Conservation (phyloP, 2,888 invertebrate species). For the Tortricodes alternella region DNA sequence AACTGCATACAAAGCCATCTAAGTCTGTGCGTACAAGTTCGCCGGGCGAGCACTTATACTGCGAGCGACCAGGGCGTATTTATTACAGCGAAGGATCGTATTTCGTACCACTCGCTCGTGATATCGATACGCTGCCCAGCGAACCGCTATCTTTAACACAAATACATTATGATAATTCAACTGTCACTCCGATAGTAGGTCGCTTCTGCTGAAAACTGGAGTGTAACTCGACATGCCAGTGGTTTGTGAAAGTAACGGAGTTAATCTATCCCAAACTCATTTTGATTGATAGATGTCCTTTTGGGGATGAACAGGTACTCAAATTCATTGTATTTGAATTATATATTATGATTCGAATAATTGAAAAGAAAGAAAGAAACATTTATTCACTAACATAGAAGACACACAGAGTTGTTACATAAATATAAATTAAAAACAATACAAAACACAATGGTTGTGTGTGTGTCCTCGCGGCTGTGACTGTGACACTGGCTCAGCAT, state of each 20-base stretch:
- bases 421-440: too few species aligned
- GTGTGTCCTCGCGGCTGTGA: too few species aligned
- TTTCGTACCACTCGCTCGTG: conserved; percentile 45
- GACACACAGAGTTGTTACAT: too few species aligned
- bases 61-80: conserved; percentile 59
- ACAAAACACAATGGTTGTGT: too few species aligned
- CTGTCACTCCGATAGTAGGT: conserved; percentile 35
- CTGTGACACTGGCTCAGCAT: too few species aligned
- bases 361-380: too few species aligned
- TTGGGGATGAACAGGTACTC: too few species aligned
- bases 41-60: conserved; percentile 32
- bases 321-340: too few species aligned
- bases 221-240: neutral
- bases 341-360: too few species aligned
- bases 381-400: too few species aligned
- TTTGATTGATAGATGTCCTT: neutral
- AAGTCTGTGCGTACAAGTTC: conserved; percentile 7
- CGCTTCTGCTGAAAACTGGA: conserved; percentile 1
- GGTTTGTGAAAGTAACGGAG: neutral
- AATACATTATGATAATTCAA: conserved; percentile 39
- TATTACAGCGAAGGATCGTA: conserved; percentile 58
- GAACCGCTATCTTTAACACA: conserved; percentile 29
- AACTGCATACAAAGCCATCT: conserved; percentile 24
- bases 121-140: conserved; percentile 41
- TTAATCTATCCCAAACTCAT: neutral